A percentile compares a stretch with the other conserved stretches of the same genome.
phyloP scores from a whole-genome alignment of 2,113 vertebrate species.

The Indri indri region DNA sequence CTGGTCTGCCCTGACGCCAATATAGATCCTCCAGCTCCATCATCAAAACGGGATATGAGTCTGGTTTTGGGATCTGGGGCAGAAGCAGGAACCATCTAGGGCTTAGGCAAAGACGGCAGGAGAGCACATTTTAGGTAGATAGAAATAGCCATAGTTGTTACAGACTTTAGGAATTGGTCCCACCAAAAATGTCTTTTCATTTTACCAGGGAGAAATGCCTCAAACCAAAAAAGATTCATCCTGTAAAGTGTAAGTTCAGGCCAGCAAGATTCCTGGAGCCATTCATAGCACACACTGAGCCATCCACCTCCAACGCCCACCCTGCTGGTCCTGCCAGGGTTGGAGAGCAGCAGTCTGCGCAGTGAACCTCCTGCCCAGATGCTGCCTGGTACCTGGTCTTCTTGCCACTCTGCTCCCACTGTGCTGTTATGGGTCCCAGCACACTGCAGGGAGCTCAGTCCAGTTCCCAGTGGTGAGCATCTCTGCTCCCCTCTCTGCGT shows the following conservation, averaged over 20 bases:
- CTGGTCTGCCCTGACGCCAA: background rate
- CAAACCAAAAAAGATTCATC: background rate
- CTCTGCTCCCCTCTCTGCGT: background rate
- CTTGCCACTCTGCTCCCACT: background rate
- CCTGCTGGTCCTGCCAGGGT: background rate
- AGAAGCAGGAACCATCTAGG: background rate
- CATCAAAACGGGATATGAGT: background rate
- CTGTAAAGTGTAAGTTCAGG: background rate
- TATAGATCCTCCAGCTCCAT: background rate
- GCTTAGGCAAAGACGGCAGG: no score
- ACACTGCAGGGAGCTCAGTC: background rate
- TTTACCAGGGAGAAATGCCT: background rate
- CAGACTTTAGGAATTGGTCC: background rate
- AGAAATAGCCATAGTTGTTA: background rate
- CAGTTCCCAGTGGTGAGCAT: background rate
- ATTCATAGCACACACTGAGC: background rate
- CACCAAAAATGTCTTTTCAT: background rate
- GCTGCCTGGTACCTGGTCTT: background rate
- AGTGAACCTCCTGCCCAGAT: background rate
- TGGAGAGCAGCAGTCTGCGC: accelerated
- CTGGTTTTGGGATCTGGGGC: background rate
- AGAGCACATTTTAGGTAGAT: background rate
- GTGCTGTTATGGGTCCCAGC: background rate
- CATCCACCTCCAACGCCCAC: accelerated
- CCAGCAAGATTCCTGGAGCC: background rate